Base-by-base conservation (phyloP, 2,888 invertebrate genomes). In the Scaptomyza polygonia region DNA sequence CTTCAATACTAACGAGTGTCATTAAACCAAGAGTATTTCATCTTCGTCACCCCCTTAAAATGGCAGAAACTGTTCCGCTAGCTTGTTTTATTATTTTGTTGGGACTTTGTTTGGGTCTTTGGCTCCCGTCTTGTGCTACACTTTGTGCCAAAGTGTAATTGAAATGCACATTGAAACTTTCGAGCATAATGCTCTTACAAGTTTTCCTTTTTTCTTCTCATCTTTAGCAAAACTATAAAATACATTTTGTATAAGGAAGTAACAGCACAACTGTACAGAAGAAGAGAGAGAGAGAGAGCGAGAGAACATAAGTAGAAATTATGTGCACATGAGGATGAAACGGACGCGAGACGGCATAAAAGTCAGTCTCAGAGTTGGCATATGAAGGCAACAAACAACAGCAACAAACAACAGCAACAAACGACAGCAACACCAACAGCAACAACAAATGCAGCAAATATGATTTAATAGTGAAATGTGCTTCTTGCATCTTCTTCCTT, bases 111-210 rank as follows among this genome's bases (percentile, higher is more conserved):
- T 63, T 49, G 45, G 43, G 11, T 54, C 59, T 53, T 48, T 64
- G 73, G 48, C 62, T 52, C 14, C 52, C 12, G 48, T 43, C 36
- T 48, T 16, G 18, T 18, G 63, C 49, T 48, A 49, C 58, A 63
- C 68, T 75, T 67, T 72, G 72, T 55, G 69, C 58, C 64, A 72
- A 76, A 79, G 77, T 82, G 79, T 79, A 79, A 79, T 79, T 79
- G 79, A 79, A 79, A 79, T 82, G 68, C 83, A 79, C 83, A 79
- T 82, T 79, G 79, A 79, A 79, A 83, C 77, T 79, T 79, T 79
- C 4, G 76, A 83, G 83, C 67, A 70, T 79, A 79, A 79, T 79
- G 73, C 83, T 77, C 79, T 79, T 79, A 82, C 77, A 82, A 72
- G 67, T 72, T 79, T 65, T 49, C 44, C 55, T 44, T 40, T 18